These are phyloP conservation scores for Ostrea denselamellosa DNA, from an alignment of 1,140 invertebrate species.

Conservation along the genomic window DNA sequence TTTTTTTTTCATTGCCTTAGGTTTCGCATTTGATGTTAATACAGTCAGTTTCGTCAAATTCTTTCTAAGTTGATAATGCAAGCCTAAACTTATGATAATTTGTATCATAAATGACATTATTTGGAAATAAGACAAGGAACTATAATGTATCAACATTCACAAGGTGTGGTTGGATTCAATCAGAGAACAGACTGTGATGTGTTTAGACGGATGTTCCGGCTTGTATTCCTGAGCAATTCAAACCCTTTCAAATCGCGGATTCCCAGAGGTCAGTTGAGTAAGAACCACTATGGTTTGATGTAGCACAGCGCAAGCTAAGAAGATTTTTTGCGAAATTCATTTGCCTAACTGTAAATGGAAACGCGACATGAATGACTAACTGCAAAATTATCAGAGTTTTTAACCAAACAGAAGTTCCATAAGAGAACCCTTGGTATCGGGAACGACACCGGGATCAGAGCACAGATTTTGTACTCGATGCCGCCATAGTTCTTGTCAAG, in stretches of 20 bases:
- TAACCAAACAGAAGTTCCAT: background rate
- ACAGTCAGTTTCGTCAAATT: background rate
- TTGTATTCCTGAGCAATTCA: background rate
- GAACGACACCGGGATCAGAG: background rate
- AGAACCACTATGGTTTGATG: background rate
- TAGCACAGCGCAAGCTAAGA: background rate
- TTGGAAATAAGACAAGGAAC: background rate
- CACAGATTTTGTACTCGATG: background rate
- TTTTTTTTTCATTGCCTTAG: background rate
- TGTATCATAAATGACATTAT: background rate
- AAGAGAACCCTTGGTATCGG: background rate
- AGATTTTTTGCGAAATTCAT: background rate
- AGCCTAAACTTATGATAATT: background rate
- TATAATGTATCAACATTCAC: background rate
- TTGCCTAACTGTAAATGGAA: background rate
- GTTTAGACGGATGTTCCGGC: background rate
- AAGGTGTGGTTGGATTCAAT: background rate
- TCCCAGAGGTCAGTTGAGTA: background rate
- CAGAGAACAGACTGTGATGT: background rate
- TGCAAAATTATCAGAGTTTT: background rate
- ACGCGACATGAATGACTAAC: background rate
- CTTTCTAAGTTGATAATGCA: background rate
- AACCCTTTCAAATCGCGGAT: background rate
- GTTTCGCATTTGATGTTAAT: background rate
- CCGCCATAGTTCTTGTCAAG: background rate